These are phyloP conservation scores for Guaruba guarouba DNA, from an alignment of 2,113 vertebrate genomes.

Conservation along the genomic window DNA sequence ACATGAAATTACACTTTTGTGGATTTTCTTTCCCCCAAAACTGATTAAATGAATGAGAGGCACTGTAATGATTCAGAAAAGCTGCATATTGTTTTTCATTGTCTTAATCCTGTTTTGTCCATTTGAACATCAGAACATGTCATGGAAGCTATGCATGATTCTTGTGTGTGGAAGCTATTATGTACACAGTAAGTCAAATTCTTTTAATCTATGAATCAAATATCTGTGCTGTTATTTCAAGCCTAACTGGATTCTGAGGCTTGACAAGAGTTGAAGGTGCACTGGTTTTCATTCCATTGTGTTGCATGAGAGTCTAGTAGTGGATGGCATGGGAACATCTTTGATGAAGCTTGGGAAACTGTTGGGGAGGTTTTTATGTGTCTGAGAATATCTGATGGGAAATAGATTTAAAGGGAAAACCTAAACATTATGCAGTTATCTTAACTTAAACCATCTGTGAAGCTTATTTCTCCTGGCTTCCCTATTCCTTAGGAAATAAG, in stretches of 20 bases:
- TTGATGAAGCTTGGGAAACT: not conserved
- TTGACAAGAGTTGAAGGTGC: not conserved
- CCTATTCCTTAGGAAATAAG: not conserved
- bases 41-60: not conserved
- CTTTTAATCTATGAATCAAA: not conserved
- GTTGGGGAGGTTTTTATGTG: not conserved
- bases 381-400: not conserved
- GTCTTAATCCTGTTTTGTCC: not conserved
- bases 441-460: not conserved
- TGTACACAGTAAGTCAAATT: not conserved
- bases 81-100: not conserved
- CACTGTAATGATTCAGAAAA: not conserved
- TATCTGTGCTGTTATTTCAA: not conserved
- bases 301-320: not conserved
- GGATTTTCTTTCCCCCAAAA: not conserved
- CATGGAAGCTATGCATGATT: not conserved
- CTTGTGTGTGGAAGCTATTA: not conserved
- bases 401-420: not conserved
- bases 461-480: not conserved
- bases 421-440: not conserved
- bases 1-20: not conserved
- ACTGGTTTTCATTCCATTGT: not conserved
- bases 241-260: not conserved
- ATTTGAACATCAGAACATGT: not conserved
- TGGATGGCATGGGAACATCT: not conserved